Conservation (phyloP, 2,113 vertebrate genomes). For the Haliaeetus leucogaster region DNA sequence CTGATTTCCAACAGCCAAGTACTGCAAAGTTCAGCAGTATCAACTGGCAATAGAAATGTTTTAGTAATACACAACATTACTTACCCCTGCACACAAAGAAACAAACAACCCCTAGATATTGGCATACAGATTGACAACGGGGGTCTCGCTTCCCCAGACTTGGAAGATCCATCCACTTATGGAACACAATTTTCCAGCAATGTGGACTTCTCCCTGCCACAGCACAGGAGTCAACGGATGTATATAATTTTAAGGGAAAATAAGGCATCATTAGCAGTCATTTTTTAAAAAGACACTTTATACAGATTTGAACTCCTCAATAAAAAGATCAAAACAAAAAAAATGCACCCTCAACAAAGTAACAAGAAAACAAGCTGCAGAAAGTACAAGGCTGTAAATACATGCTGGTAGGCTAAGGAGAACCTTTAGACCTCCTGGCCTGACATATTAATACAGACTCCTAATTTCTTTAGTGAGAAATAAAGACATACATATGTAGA, state of each 20-base stretch:
- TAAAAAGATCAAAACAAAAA: background rate
- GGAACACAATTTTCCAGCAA: background rate
- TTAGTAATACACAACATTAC: background rate
- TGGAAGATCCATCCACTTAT: background rate
- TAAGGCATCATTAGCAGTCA: background rate
- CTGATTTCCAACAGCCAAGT: background rate
- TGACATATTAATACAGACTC: background rate
- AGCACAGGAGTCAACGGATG: background rate
- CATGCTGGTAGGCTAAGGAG: background rate
- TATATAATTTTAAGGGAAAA: background rate
- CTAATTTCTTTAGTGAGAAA: background rate
- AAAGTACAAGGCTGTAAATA: background rate
- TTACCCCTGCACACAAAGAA: background rate
- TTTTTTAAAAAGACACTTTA: background rate
- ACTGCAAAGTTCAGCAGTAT: background rate
- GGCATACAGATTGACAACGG: background rate
- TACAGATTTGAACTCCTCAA: background rate
- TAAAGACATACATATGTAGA: background rate
- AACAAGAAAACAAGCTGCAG: background rate
- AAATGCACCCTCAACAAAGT: background rate
- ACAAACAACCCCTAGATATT: background rate
- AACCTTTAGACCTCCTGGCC: background rate
- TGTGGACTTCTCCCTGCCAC: background rate
- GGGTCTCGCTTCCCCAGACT: background rate
- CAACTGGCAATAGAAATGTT: background rate